Evolutionary conservation across 2,113 vertebrate genomes (phyloP), one percentile per base, ranked within the genome.

Genomic region (Melanerpes aurifrons): DNA sequence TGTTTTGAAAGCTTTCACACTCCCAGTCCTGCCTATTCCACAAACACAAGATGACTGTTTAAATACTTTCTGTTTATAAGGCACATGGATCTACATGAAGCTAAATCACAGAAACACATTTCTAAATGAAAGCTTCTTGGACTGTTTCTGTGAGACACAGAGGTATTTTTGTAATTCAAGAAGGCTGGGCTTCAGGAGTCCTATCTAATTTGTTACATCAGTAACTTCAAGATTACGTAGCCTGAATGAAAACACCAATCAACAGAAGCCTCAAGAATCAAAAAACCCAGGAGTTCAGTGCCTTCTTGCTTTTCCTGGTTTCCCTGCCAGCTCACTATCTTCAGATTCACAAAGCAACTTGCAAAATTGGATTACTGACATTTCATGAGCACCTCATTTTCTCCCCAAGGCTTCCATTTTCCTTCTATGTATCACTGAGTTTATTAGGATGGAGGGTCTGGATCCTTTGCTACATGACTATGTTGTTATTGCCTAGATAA

Each of bases 101-200:
- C 62, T 75, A 62, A 92, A 75, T 69, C 45, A 58, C 29, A 88
- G 45, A 62, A 24, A 63, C 5, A 40, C 10, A 6, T 70, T 78
- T 75, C 35, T 91, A 59, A 94, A 35, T 71, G 48, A 90, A 78
- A 83, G 57, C 31, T 78, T 94, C 75, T 75, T 92, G 80, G 70
- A 81, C 61, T 54, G 22, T 29, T 78, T 58, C 62, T 2, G 1
- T 10, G 26, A 82, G 50, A 45, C 32, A 85, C 2, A 8, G 29
- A 80, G n/a, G 40, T 32, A 50, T 7, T 37, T 20, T 0, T 63
- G 32, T 85, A 57, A 77, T 68, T 86, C 25, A 78, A 82, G 29
- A 79, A 87, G 29, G 31, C 25, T 81, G 14, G 9, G 18, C 58
- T 81, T 86, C 58, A 66, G 32, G 81, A 86, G 29, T 35, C 20